Percentiles rank a stretch among this genome's conserved stretches.
phyloP scores from a whole-genome alignment of 92 coral and sea anemone genomes.

The Paramuricea clavata region DNA sequence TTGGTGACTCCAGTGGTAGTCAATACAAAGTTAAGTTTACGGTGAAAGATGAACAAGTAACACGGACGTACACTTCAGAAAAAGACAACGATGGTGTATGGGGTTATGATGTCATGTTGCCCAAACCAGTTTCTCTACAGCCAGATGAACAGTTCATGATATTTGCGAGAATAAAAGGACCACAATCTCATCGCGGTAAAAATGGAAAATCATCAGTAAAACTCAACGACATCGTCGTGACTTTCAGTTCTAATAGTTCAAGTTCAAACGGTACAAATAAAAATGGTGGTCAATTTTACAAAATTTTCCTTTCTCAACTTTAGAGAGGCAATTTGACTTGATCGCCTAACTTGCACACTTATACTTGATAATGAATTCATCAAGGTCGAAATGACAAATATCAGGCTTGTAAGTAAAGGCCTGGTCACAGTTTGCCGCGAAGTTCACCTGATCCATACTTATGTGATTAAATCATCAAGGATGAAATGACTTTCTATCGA shows the following conservation, averaged over 20 bases:
- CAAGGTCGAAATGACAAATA: too few species aligned
- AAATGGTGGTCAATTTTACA: not conserved
- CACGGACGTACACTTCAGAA: slow-evolving; percentile 33
- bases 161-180: not conserved
- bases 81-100: not conserved
- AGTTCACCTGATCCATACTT: too few species aligned
- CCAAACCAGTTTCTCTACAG: not conserved
- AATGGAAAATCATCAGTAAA: not conserved
- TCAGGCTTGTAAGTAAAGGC: too few species aligned
- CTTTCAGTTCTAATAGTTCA: not conserved
- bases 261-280: not conserved
- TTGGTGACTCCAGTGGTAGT: slow-evolving; percentile 70
- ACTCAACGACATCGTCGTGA: not conserved
- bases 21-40: slow-evolving; percentile 43
- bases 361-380: too few species aligned
- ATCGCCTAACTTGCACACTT: too few species aligned
- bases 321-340: not conserved
- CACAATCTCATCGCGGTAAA: not conserved
- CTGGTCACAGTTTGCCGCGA: too few species aligned
- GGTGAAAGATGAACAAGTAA: slow-evolving; percentile 14
- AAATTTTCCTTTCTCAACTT: not conserved
- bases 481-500: too few species aligned
- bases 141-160: not conserved
- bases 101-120: slow-evolving; percentile 1
- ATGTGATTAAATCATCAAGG: too few species aligned